Percentiles rank a stretch among this genome's conserved stretches.
Conservation (phyloP, 2,888 invertebrate genomes). For the Heteromurus nitidus region DNA sequence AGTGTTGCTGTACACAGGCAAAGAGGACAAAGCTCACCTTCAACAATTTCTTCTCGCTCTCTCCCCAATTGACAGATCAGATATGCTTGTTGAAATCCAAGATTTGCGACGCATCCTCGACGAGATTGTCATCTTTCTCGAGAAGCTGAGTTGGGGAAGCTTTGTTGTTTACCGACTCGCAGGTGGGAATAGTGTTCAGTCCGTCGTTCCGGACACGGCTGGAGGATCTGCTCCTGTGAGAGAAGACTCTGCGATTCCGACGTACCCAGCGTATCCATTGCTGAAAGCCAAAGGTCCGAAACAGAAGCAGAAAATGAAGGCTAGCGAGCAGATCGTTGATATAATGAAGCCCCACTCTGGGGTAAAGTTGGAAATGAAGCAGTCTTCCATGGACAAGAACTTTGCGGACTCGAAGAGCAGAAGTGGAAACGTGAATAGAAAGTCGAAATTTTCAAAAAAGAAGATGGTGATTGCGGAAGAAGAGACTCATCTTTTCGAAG, state of each 20-base stretch:
- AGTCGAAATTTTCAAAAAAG: conserved; percentile 43
- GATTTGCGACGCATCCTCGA: conserved; percentile 68
- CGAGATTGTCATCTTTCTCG: conserved; percentile 70
- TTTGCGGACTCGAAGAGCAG: not conserved
- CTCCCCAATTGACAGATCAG: conserved; percentile 70
- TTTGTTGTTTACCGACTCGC: conserved; percentile 69
- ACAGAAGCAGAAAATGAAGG: not conserved
- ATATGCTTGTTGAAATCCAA: conserved; percentile 70
- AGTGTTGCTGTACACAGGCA: conserved; percentile 66
- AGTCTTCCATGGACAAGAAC: no score
- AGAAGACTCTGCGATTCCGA: conserved; percentile 2
- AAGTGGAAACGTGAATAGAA: conserved; percentile 23
- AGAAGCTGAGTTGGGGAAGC: conserved; percentile 72
- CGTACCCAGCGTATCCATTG: conserved; percentile 49
- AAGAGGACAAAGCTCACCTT: conserved; percentile 62
- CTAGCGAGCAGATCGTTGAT: not conserved
- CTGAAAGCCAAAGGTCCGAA: conserved; percentile 48
- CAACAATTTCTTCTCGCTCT: conserved; percentile 68
- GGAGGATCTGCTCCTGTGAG: not conserved
- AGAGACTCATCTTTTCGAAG: not conserved
- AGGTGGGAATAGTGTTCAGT: conserved; percentile 59
- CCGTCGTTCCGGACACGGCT: not conserved
- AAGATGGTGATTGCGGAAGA: conserved; percentile 28
- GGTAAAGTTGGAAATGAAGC: conserved; percentile 1
- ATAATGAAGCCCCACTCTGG: not conserved